Conservation (phyloP, 2,888 invertebrate species). For the Eupeodes latifasciatus region DNA sequence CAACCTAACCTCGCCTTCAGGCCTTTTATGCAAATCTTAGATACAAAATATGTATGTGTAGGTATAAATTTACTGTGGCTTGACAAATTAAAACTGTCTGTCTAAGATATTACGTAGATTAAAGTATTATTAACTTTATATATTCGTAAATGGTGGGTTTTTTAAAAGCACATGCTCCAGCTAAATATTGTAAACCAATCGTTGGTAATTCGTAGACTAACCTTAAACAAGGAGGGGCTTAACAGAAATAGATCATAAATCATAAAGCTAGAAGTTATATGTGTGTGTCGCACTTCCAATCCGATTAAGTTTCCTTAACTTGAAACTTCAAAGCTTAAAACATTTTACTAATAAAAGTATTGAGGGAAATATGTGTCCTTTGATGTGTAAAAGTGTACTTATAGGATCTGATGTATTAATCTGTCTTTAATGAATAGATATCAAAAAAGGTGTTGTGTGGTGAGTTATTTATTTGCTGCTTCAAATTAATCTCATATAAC, state of each 20-base stretch:
- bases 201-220: conserved; percentile 7
- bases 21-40: conserved; percentile 21
- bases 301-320: background rate
- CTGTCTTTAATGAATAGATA: background rate
- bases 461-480: background rate
- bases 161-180: background rate
- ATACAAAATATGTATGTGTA: background rate
- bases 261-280: background rate
- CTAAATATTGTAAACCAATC: background rate
- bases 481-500: conserved; percentile 17
- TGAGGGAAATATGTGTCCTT: background rate
- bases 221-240: conserved; percentile 23
- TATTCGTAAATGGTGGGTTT: background rate
- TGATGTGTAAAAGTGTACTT: background rate
- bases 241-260: background rate
- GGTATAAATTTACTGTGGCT: conserved; percentile 9
- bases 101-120: conserved; percentile 8
- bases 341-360: background rate
- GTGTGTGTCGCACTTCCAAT: background rate
- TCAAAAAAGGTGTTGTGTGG: conserved; percentile 3
- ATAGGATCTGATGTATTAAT: background rate
- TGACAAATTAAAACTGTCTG: conserved; percentile 33
- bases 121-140: background rate
- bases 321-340: background rate
- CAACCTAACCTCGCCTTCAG: background rate